A percentile compares a stretch with the other conserved stretches of the same genome.
These are phyloP conservation scores for Melinaea menophilus DNA, from an alignment of 2,888 invertebrate genomes.

Conservation along the genomic window DNA sequence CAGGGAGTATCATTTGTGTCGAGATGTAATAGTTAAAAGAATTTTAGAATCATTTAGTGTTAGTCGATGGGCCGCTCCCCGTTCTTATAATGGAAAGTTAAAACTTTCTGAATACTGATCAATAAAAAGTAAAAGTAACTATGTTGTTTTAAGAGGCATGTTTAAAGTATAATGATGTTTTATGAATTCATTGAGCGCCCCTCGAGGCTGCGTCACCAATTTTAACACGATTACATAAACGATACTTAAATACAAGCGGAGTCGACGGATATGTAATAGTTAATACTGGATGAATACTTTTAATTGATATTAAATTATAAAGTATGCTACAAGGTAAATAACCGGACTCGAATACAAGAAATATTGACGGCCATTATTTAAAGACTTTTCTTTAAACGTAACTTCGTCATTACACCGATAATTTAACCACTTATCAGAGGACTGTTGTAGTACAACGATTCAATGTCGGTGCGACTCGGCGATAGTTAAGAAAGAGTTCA, in stretches of 20 bases:
- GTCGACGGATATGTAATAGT: not conserved
- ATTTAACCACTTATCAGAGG: slow-evolving; percentile 46
- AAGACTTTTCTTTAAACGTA: slow-evolving; percentile 48
- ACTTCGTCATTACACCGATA: slow-evolving; percentile 60
- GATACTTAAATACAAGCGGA: not conserved
- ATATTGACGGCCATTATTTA: slow-evolving; percentile 52
- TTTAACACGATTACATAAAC: slow-evolving; percentile 30
- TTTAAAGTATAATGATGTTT: slow-evolving; percentile 51
- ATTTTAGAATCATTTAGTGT: slow-evolving; percentile 34
- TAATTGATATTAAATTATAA: slow-evolving; percentile 41
- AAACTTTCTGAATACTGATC: slow-evolving; percentile 67
- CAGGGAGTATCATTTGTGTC: no score
- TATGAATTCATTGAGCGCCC: slow-evolving; percentile 34
- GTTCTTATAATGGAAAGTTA: slow-evolving; percentile 52
- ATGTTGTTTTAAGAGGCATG: slow-evolving; percentile 39
- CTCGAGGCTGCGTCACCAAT: slow-evolving; percentile 1
- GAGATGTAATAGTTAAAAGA: slow-evolving; percentile 4
- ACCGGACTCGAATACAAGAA: slow-evolving; percentile 51
- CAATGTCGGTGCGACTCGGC: not conserved
- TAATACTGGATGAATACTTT: not conserved
- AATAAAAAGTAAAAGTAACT: slow-evolving; percentile 67
- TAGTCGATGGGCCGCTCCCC: slow-evolving; percentile 37
- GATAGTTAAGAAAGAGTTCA: slow-evolving; percentile 5
- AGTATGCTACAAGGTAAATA: slow-evolving; percentile 48
- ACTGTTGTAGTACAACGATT: slow-evolving; percentile 25